Evolutionary conservation across 2,113 vertebrate species (phyloP).

Genomic region (Pangasianodon gigas): DNA sequence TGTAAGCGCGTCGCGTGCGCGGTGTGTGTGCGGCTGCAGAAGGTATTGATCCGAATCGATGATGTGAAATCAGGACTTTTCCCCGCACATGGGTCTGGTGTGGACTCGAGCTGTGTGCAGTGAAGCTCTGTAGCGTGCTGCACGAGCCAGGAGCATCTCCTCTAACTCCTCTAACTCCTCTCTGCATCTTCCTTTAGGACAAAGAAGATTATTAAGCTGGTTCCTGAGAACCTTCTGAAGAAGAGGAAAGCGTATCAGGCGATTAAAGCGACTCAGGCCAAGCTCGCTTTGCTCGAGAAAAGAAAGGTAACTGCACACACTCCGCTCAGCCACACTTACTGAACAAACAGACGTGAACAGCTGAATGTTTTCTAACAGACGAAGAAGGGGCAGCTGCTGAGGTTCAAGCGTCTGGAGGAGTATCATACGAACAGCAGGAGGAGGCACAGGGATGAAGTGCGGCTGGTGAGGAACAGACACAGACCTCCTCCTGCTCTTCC

Average conservation of each 20-base stretch:
- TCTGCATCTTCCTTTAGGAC: constrained; percentile 58
- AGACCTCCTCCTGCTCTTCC: constrained; percentile 66
- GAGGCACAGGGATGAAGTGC: constrained; percentile 72
- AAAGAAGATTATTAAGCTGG: constrained; percentile 83
- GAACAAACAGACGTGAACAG: neutral
- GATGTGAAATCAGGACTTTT: neutral
- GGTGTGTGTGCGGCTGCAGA: neutral
- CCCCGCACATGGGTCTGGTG: neutral
- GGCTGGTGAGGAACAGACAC: constrained; percentile 72
- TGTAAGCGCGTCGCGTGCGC: fast-evolving
- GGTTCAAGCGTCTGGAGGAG: constrained; percentile 86
- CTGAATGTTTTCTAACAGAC: constrained; percentile 59
- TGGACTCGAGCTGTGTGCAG: neutral
- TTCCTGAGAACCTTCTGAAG: constrained; percentile 94
- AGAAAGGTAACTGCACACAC: constrained; percentile 76
- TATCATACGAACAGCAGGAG: constrained; percentile 80
- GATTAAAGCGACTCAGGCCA: constrained; percentile 92
- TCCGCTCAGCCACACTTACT: neutral
- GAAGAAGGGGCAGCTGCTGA: constrained; percentile 78
- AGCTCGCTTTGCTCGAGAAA: constrained; percentile 84
- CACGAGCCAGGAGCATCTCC: too few species aligned
- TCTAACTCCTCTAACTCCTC: too few species aligned
- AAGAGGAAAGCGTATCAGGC: constrained; percentile 91
- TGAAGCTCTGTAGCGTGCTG: neutral
- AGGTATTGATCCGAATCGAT: neutral